phyloP scores from a whole-genome alignment of 2,113 vertebrate species.

The Mesocricetus auratus region DNA sequence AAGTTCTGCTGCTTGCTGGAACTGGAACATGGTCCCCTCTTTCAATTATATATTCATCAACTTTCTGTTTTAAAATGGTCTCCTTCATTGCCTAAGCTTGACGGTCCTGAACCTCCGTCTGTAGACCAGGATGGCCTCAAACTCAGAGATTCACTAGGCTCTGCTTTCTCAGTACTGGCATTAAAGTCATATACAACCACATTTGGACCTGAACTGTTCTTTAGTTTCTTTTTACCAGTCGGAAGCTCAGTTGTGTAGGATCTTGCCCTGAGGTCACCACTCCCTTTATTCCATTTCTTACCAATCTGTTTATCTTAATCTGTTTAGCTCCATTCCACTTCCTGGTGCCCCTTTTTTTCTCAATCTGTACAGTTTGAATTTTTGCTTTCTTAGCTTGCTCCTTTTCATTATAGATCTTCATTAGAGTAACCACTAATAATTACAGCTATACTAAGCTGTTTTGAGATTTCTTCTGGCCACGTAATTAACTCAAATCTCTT shows the following conservation, averaged over 20 bases:
- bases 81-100: too few relatives aligned
- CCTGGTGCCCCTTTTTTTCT: neutral
- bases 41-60: too few relatives aligned
- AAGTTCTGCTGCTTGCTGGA: too few relatives aligned
- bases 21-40: too few relatives aligned
- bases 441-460: neutral
- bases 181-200: neutral
- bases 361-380: neutral
- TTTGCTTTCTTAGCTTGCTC: neutral
- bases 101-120: too few relatives aligned
- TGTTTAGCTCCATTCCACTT: neutral
- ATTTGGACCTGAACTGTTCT: neutral
- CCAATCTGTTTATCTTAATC: too few relatives aligned
- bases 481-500: neutral
- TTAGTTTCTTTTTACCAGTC: neutral
- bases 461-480: neutral
- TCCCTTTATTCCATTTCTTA: neutral
- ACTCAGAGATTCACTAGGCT: neutral
- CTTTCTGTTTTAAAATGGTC: too few relatives aligned
- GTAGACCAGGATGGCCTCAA: neutral
- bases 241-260: neutral
- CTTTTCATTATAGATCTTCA: neutral
- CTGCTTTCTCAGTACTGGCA: neutral
- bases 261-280: neutral
- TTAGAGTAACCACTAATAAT: neutral